Percentiles rank a stretch among this genome's conserved stretches.
Evolutionary conservation across 2,888 invertebrate species (phyloP).

Genomic region (Meta bourneti): DNA sequence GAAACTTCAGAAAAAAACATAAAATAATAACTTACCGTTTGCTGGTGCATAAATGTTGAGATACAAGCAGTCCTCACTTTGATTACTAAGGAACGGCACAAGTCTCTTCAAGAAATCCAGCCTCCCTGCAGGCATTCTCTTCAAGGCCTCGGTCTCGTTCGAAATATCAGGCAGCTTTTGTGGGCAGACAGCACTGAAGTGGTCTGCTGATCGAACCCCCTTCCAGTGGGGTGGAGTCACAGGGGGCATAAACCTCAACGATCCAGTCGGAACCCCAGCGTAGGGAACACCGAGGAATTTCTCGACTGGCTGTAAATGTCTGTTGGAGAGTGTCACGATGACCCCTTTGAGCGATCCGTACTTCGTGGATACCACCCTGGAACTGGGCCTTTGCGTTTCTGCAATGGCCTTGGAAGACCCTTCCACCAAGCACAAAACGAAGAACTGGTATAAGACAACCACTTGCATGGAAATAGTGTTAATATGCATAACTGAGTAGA

Average conservation of each 20-base stretch:
- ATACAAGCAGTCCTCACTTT: slow-evolving; percentile 98
- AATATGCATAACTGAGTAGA: no score
- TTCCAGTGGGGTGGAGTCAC: slow-evolving; percentile 81
- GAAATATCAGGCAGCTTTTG: slow-evolving; percentile 80
- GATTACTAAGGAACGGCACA: slow-evolving; percentile 86
- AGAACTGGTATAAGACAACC: background rate
- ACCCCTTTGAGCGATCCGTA: slow-evolving; percentile 90
- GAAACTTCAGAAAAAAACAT: background rate
- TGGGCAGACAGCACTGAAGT: slow-evolving; percentile 81
- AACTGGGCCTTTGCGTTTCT: slow-evolving; percentile 82
- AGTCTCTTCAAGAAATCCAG: slow-evolving; percentile 81
- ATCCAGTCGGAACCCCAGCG: slow-evolving; percentile 80
- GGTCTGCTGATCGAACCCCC: slow-evolving; percentile 79
- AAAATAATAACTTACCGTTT: slow-evolving; percentile 86
- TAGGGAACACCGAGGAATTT: slow-evolving; percentile 82
- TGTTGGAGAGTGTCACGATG: slow-evolving; percentile 75
- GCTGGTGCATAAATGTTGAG: slow-evolving; percentile 97
- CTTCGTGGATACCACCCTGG: slow-evolving; percentile 90
- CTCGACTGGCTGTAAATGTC: slow-evolving; percentile 79
- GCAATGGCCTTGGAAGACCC: background rate
- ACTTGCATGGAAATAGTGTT: background rate
- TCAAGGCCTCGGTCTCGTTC: slow-evolving; percentile 79
- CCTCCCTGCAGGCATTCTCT: slow-evolving; percentile 80
- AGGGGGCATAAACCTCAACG: slow-evolving; percentile 82
- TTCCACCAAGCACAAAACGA: background rate